Evolutionary conservation across 2,888 invertebrate genomes (phyloP).

Genomic region (Andrena hattorfiana): DNA sequence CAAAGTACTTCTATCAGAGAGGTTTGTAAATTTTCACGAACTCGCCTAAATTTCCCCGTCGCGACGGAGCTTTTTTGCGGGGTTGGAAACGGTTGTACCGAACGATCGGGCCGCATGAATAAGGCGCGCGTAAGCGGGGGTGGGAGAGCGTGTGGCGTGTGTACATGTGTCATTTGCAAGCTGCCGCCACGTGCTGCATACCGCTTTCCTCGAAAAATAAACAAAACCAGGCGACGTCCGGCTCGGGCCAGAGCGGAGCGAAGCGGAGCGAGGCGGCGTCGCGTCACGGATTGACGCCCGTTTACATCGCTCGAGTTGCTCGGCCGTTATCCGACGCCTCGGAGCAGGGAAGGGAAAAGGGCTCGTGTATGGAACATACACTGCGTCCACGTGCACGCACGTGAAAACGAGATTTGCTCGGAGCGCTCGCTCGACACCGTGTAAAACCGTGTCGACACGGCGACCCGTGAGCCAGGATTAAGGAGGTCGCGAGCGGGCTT

Average conservation of each 20-base stretch:
- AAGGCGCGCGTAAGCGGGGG: conserved; percentile 36
- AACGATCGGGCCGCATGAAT: conserved; percentile 48
- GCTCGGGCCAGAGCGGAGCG: conserved; percentile 9
- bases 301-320: conserved; percentile 59
- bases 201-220: conserved; percentile 61
- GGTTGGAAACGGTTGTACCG: conserved; percentile 30
- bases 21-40: too few relatives aligned
- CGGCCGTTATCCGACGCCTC: background rate
- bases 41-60: too few relatives aligned
- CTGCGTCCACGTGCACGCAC: conserved; percentile 51
- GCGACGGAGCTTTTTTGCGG: conserved; percentile 18
- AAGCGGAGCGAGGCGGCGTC: conserved; percentile 24
- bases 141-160: conserved; percentile 19
- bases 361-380: background rate
- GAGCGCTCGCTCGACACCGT: conserved; percentile 36
- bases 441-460: conserved; percentile 37
- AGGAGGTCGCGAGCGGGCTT: conserved; percentile 55
- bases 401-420: conserved; percentile 53
- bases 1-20: too few relatives aligned
- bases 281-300: conserved; percentile 67
- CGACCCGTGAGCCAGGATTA: conserved; percentile 57
- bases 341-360: conserved; percentile 3
- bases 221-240: conserved; percentile 47
- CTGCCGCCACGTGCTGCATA: conserved; percentile 57
- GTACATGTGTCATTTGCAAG: conserved; percentile 64